Evolutionary conservation across 2,888 invertebrate genomes (phyloP).

Genomic region (Dermolepida albohirtum): DNA sequence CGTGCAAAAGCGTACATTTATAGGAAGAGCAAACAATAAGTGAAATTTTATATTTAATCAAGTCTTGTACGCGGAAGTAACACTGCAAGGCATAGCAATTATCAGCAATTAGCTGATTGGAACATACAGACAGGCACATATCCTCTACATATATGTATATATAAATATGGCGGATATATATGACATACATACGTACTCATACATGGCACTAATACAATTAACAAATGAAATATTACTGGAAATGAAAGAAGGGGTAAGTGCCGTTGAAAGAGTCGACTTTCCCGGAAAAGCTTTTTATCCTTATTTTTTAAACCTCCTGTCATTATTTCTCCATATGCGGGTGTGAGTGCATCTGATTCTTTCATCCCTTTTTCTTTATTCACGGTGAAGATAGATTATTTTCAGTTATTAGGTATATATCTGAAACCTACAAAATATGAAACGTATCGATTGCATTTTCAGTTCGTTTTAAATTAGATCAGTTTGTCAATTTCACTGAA

Average conservation of each 20-base stretch:
- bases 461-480: slow-evolving; percentile 50
- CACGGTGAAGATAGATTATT: slow-evolving; percentile 34
- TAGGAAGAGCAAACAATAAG: slow-evolving; percentile 56
- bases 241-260: slow-evolving; percentile 35
- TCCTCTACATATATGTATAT: not conserved
- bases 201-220: slow-evolving; percentile 58
- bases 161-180: not conserved
- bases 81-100: slow-evolving; percentile 56
- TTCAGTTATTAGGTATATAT: slow-evolving; percentile 47
- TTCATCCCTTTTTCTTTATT: no score
- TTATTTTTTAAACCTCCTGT: not conserved
- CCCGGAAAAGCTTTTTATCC: slow-evolving; percentile 44
- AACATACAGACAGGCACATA: slow-evolving; percentile 47
- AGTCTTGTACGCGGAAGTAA: slow-evolving; percentile 53
- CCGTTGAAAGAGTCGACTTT: slow-evolving; percentile 45
- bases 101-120: slow-evolving; percentile 63
- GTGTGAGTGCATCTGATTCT: no score
- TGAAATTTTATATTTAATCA: slow-evolving; percentile 60
- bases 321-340: not conserved
- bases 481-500: slow-evolving; percentile 45
- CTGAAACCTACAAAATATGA: slow-evolving; percentile 45
- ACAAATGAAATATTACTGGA: slow-evolving; percentile 56
- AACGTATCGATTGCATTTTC: slow-evolving; percentile 46
- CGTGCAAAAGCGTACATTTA: slow-evolving; percentile 20
- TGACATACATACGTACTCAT: slow-evolving; percentile 51